Conservation (phyloP, 2,113 vertebrate species). For the Macaca fascicularis region T2T-MFA8v1.1 NC_088375.1:79688001-79688500, state of each 20-base stretch:
- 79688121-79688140: not conserved
- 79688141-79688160: not conserved
- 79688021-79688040: not conserved
- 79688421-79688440: not conserved
- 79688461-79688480: not conserved
- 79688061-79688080: not conserved
- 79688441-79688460: conserved; percentile 27
- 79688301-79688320: not conserved
- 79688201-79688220: not conserved
- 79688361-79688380: not conserved
- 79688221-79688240: not conserved
- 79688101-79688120: not conserved
- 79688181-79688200: not conserved
- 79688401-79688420: not conserved
- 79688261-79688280: not conserved
- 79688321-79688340: not conserved
- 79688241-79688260: not conserved
- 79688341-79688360: not conserved
- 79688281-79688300: not conserved
- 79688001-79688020: not conserved
- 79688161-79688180: not conserved
- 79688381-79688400: not conserved
- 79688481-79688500: not conserved
- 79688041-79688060: not conserved
- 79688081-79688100: not conserved